Evolutionary conservation across 2,113 vertebrate genomes (phyloP).

Genomic region (Neoarius graeffei): DNA sequence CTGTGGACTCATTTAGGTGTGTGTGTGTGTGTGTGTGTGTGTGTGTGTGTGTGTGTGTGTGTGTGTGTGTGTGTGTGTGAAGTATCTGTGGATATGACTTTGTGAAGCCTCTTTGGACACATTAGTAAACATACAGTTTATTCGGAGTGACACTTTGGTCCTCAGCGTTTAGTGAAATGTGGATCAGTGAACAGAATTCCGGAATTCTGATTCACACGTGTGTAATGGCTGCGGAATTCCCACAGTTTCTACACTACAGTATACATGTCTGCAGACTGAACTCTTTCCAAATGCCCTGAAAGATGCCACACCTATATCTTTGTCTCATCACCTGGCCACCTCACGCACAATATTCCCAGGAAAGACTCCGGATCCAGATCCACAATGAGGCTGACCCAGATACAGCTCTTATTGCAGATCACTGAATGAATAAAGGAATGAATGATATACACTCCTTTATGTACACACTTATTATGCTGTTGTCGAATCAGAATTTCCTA

Average conservation of each 20-base stretch:
- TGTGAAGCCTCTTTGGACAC: neutral
- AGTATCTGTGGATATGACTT: neutral
- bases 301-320: neutral
- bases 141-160: too few relatives aligned
- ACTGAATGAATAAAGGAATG: neutral
- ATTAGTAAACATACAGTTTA: too few relatives aligned
- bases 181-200: neutral
- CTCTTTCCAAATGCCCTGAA: neutral
- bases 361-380: neutral
- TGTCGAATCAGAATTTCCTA: neutral
- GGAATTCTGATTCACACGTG: neutral
- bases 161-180: neutral
- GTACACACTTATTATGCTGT: neutral
- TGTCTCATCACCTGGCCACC: neutral
- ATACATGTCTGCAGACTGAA: neutral
- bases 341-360: neutral
- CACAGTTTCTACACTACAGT: neutral
- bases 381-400: neutral
- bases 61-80: neutral
- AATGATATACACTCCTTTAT: neutral
- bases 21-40: neutral
- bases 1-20: neutral
- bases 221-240: neutral
- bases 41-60: neutral
- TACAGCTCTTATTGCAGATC: neutral